Conservation (phyloP, 2,113 vertebrate species). For the Ctenodactylus gundi region DNA sequence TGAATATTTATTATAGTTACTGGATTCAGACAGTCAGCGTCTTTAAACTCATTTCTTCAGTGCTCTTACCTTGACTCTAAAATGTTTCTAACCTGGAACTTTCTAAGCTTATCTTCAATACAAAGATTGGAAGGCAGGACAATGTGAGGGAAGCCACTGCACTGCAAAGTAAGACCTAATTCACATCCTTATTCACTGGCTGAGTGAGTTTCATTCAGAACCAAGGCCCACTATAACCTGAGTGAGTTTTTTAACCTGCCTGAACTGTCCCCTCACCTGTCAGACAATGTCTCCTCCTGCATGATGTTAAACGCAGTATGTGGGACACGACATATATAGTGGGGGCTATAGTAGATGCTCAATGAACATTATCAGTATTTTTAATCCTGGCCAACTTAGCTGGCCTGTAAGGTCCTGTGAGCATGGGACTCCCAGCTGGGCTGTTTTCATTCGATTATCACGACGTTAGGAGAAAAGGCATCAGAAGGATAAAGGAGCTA, state of each 20-base stretch:
- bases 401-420: background rate
- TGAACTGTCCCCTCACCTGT: background rate
- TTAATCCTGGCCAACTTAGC: background rate
- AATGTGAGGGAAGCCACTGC: background rate
- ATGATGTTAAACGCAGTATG: background rate
- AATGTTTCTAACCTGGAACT: background rate
- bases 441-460: background rate
- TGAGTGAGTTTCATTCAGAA: background rate
- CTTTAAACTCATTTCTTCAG: slow-evolving; percentile 30
- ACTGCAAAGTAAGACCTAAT: background rate
- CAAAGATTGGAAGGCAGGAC: background rate
- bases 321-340: background rate
- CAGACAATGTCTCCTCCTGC: background rate
- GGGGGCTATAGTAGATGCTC: background rate
- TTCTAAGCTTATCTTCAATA: background rate
- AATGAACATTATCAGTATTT: background rate
- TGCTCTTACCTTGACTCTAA: background rate
- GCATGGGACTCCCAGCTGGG: background rate
- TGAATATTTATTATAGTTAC: slow-evolving; percentile 48
- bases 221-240: background rate
- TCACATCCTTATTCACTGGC: background rate
- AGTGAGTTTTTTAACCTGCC: background rate
- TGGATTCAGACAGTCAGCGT: background rate
- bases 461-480: background rate
- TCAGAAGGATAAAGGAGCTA: background rate